These are phyloP conservation scores for Oreortyx pictus DNA, from an alignment of 2,797 vertebrate genomes.

Conservation along the genomic window DNA sequence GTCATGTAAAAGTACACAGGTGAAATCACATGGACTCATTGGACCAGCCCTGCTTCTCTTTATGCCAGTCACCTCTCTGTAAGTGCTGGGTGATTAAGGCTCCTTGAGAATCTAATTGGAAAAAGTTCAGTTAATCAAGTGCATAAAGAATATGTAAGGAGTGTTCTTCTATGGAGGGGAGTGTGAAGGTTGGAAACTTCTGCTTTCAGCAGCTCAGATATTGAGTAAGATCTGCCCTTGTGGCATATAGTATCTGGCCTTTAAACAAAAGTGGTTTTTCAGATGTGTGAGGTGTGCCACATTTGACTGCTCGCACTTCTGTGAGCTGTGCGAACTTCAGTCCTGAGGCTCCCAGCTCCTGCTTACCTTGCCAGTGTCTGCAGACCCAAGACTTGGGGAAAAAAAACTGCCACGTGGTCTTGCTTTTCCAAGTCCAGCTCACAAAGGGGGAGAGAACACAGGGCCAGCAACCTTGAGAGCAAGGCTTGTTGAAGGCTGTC, in stretches of 20 bases:
- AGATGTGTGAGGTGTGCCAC: rapidly evolving
- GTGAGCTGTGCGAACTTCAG: not conserved
- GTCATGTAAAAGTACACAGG: not conserved
- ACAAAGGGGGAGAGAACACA: not conserved
- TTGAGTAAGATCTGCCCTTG: not conserved
- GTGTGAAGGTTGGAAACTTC: not conserved
- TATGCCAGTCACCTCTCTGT: not conserved
- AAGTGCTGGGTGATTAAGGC: not conserved
- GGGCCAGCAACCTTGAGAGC: not conserved
- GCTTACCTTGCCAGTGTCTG: not conserved
- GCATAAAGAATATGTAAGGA: not conserved
- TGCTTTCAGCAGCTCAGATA: not conserved
- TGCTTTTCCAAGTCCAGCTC: not conserved
- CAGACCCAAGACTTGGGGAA: not conserved
- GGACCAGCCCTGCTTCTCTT: not conserved
- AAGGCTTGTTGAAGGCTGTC: no score
- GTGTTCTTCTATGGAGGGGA: not conserved
- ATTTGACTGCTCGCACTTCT: not conserved
- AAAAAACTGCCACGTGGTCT: rapidly evolving
- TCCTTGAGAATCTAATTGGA: not conserved
- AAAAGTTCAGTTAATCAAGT: rapidly evolving
- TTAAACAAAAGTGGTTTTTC: not conserved
- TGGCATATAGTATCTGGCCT: not conserved
- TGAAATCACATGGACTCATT: not conserved
- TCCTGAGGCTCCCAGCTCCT: not conserved